Conservation (phyloP, 2,113 vertebrate species). For the Sorex fumeus region DNA sequence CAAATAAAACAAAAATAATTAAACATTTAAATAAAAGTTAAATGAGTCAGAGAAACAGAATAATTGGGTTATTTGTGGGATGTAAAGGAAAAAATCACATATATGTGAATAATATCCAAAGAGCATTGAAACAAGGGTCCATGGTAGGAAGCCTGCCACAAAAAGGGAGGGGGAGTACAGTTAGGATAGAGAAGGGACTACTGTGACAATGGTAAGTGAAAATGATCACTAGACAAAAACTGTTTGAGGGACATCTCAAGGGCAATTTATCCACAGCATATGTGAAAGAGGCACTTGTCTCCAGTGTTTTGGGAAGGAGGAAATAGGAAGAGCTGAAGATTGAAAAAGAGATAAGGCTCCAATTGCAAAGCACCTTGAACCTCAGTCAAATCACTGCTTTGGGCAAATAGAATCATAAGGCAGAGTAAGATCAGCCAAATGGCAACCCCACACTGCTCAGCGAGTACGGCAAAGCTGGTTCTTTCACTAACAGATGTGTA, state of each 20-base stretch:
- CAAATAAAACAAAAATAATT: too few relatives aligned
- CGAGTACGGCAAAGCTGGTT: neutral
- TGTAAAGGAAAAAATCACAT: too few relatives aligned
- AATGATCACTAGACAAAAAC: too few relatives aligned
- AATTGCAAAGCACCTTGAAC: neutral
- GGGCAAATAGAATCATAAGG: neutral
- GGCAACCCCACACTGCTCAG: rapidly evolving
- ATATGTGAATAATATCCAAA: too few relatives aligned
- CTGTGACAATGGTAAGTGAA: too few relatives aligned
- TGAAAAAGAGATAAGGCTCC: neutral
- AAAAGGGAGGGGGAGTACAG: too few relatives aligned
- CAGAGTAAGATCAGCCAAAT: neutral
- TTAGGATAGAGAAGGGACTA: too few relatives aligned
- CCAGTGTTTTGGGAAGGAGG: neutral
- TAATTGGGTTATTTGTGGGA: too few relatives aligned
- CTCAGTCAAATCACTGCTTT: neutral
- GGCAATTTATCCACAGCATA: neutral
- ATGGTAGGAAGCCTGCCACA: too few relatives aligned
- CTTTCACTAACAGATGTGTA: rapidly evolving
- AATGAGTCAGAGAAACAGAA: too few relatives aligned
- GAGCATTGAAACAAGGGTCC: too few relatives aligned
- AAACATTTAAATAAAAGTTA: too few relatives aligned
- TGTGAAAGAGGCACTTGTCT: neutral
- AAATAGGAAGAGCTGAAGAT: neutral
- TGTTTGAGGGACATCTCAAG: neutral